Evolutionary conservation across 2,113 vertebrate species (phyloP).

Genomic region (Psophia crepitans): DNA sequence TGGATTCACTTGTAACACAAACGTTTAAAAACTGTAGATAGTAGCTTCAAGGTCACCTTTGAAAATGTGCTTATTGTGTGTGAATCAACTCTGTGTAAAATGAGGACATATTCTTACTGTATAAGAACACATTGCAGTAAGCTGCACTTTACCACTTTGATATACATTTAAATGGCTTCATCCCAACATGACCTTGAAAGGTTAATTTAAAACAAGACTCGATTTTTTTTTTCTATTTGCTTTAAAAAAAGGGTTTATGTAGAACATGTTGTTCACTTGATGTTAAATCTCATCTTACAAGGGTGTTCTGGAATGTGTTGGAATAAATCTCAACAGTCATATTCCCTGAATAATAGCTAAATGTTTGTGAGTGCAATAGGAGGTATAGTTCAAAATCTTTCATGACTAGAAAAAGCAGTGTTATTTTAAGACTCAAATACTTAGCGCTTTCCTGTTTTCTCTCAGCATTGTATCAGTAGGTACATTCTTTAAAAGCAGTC

Average conservation of each 20-base stretch:
- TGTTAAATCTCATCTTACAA: constrained; percentile 65
- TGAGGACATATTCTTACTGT: background rate
- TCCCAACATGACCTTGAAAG: constrained; percentile 45
- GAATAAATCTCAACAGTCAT: constrained; percentile 59
- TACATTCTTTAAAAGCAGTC: constrained; percentile 45
- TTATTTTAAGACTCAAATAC: constrained; percentile 43
- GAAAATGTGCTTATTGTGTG: background rate
- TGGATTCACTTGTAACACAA: background rate
- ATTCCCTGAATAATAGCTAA: constrained; percentile 52
- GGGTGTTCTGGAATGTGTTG: constrained; percentile 65
- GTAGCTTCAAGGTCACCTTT: background rate
- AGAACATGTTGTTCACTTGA: constrained; percentile 60
- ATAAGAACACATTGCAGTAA: background rate
- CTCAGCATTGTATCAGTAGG: constrained; percentile 55
- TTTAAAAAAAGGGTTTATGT: constrained; percentile 6
- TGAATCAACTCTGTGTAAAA: constrained; percentile 9
- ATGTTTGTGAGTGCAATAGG: constrained; percentile 32
- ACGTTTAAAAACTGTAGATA: background rate
- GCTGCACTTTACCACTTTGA: background rate
- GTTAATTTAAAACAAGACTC: constrained; percentile 36
- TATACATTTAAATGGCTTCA: constrained; percentile 12
- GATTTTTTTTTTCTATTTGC: background rate
- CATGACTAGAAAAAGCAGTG: constrained; percentile 1
- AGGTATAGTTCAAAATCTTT: constrained; percentile 46
- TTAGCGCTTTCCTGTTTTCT: constrained; percentile 43